Percentiles rank a stretch among this genome's conserved stretches.
Evolutionary conservation across 2,113 vertebrate genomes (phyloP).

Genomic region (Rhipidura dahli): DNA sequence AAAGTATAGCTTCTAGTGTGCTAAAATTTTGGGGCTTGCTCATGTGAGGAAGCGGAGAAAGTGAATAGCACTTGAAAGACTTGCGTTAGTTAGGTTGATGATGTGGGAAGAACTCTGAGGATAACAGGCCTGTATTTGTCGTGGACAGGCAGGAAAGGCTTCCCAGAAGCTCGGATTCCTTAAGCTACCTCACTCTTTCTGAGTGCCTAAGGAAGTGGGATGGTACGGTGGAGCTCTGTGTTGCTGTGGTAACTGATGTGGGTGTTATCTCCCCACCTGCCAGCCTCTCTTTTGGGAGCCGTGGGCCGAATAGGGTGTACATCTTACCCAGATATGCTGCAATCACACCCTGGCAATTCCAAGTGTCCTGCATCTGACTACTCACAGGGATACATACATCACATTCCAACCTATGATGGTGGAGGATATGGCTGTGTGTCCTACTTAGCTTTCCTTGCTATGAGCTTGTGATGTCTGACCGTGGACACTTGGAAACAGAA

Average conservation of each 20-base stretch:
- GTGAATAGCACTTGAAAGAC: background rate
- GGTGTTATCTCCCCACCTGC: background rate
- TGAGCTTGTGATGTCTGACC: background rate
- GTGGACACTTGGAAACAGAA: background rate
- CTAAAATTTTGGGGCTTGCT: background rate
- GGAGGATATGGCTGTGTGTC: background rate
- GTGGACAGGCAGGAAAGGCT: background rate
- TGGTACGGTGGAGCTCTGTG: background rate
- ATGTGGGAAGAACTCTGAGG: background rate
- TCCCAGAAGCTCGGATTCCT: background rate
- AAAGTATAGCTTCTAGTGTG: background rate
- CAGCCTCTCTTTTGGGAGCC: background rate
- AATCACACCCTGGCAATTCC: background rate
- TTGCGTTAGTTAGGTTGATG: background rate
- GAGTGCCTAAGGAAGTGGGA: background rate
- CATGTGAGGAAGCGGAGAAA: background rate
- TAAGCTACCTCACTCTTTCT: background rate
- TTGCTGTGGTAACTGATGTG: background rate
- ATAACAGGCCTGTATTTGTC: background rate
- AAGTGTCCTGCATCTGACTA: background rate
- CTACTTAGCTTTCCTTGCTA: background rate
- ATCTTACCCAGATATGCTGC: background rate
- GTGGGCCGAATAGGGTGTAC: background rate
- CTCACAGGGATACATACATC: background rate
- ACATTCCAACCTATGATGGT: background rate